phyloP scores from a whole-genome alignment of 1,140 invertebrate species.

The Sinonovacula constricta region DNA sequence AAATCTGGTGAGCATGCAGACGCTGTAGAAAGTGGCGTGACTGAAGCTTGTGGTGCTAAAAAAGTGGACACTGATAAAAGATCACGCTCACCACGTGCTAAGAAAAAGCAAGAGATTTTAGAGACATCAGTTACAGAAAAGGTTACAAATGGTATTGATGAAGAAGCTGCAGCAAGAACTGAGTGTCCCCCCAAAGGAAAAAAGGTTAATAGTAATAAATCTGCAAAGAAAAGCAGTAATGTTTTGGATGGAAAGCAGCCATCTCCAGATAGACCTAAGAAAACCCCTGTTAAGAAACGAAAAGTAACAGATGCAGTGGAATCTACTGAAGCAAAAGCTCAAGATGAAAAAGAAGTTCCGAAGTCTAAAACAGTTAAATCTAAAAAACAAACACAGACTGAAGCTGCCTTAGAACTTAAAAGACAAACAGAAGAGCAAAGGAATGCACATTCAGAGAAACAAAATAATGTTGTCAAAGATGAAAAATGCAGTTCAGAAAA shows the following conservation, averaged over 20 bases:
- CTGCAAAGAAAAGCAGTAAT: slow-evolving; percentile 11
- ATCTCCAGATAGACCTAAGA: slow-evolving; percentile 16
- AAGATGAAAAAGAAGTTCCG: slow-evolving; percentile 1
- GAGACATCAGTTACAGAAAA: too few relatives aligned
- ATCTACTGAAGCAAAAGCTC: too few relatives aligned
- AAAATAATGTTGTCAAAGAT: neutral
- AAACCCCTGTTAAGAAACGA: slow-evolving; percentile 38
- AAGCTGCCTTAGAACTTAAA: slow-evolving; percentile 33
- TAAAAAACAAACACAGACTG: slow-evolving; percentile 27
- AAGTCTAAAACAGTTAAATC: slow-evolving; percentile 8
- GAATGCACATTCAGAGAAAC: slow-evolving; percentile 26
- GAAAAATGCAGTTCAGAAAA: slow-evolving; percentile 5
- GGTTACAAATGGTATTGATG: too few relatives aligned
- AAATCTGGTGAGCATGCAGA: slow-evolving; percentile 31
- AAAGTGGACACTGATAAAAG: neutral
- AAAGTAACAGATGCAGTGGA: slow-evolving; percentile 27
- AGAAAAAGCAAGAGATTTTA: too few relatives aligned
- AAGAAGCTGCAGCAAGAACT: too few relatives aligned
- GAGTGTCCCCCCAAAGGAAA: too few relatives aligned
- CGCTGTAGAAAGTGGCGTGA: neutral
- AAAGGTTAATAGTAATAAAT: slow-evolving; percentile 13
- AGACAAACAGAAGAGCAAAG: slow-evolving; percentile 26
- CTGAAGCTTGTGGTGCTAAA: slow-evolving; percentile 1
- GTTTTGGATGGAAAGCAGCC: slow-evolving; percentile 4
- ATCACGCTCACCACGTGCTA: too few relatives aligned